Evolutionary conservation across 2,888 invertebrate genomes (phyloP), one percentile per base, ranked within the genome.

Genomic region (Mythimna impura): DNA sequence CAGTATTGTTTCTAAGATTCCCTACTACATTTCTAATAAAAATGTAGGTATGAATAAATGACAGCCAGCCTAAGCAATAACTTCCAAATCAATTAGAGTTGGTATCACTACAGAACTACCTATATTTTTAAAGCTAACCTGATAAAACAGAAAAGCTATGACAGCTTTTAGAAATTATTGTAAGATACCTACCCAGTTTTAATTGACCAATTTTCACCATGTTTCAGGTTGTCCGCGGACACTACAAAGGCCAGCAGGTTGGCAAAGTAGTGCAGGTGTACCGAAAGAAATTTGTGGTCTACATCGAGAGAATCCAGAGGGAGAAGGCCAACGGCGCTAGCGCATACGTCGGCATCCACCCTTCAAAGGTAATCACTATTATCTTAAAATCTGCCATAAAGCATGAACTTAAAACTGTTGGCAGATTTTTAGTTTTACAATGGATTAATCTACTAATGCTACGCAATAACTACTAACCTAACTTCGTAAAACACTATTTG

Each of bases 261-360:
- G 99, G 99, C 90, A 99, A 99, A 96, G 98, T 99, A 76, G 98
- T 99, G 65, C 99, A 99, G 95, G 98, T 99, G 22, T 99, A 99
- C 97, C 98, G 99, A 93, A 99, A 99, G 96, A 99, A 99, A 96
- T 99, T 99, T 95, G 99, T 99, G 64, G 98, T 99, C 88, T 99
- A 99, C 96, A 99, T 99, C 95, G 99, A 99, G 96, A 98, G 99
- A 96, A 99, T 99, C 93, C 99, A 99, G 96, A 97, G 99, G 90
- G 99, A 99, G 94, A 99, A 99, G 93, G 99, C 99, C 76, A 99
- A 99, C 92, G 99, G 99, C 84, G 99, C 99, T 84, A 99, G 98
- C 86, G 99, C 99, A 68, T 99, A 99, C 92, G 99, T 99, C 84
- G 99, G 99, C 91, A 99, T 99, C 93, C 99, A 99, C 94, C 99